Evolutionary conservation across 2,888 invertebrate genomes (phyloP), one percentile per base, ranked within the genome.

Genomic region (Lepeophtheirus nordmannii): DNA sequence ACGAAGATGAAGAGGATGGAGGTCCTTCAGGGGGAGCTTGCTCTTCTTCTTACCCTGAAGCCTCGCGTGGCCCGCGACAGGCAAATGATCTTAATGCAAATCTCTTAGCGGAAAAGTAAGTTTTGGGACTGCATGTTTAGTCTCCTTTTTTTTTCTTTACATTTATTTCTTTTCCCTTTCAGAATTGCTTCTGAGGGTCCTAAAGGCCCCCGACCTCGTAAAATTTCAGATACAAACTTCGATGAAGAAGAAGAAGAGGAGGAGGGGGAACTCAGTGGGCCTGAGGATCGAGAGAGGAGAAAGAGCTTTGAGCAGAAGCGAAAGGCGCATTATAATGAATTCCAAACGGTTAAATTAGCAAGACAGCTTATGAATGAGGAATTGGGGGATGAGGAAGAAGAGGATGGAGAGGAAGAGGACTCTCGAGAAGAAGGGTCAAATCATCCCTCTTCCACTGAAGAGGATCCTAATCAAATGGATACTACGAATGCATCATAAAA

Each of bases 241-340:
- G 65, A 65, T 39, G 65, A 65, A 38, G 65, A 65, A 38, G 65
- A 65, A 38, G 30, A 30, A 30, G 30, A 30, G 7, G 30, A 30
- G 7, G 30, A 30, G 7, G 38, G 57, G 5, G 39, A n/a, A n/a
- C 39, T 65, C 5, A 38, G 57, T 14, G 38, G 53, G 9, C 57
- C 65, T 12, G 65, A 65, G 39, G 65, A 65, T 57, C 23, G 65
- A 84, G 85, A 80, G 71, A 83, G 83, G 72, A 81, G 86, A 72
- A 80, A 83, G 72, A 84, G 85, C 69, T 98, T 98, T 74, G 91
- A 94, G 76, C 83, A 85, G 71, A 94, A 93, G 75, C 82, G 98
- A 69, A 96, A 93, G 80, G 85, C 87, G 72, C 98, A 98, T 74
- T 98, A 98, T 77, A 93, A 96, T 76, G 98, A 98, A 77, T 97